Percentiles rank a stretch among this genome's conserved stretches.
Evolutionary conservation across 2,113 vertebrate species (phyloP).

Genomic region (Nanorana parkeri): DNA sequence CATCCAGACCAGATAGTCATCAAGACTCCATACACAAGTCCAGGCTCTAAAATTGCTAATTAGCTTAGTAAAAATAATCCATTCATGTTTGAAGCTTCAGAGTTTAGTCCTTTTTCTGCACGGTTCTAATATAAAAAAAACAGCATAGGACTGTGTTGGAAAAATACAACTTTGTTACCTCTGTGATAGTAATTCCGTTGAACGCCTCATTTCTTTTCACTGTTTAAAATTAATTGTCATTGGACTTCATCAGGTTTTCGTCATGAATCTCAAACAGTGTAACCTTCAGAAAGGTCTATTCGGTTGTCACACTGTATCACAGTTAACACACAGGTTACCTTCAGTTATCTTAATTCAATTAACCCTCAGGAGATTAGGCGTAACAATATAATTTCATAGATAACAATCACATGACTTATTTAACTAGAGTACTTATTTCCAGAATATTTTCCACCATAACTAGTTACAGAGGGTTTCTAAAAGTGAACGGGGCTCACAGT

Average conservation of each 20-base stretch:
- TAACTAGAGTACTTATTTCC: neutral
- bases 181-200: neutral
- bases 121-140: too few relatives aligned
- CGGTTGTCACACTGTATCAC: neutral
- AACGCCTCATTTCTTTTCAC: constrained; percentile 20
- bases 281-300: constrained; percentile 17
- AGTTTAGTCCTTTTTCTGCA: too few relatives aligned
- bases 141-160: too few relatives aligned
- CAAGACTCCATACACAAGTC: too few relatives aligned
- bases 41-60: too few relatives aligned
- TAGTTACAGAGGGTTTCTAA: neutral
- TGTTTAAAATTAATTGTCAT: constrained; percentile 29
- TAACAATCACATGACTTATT: neutral
- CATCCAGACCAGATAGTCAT: too few relatives aligned
- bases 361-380: neutral
- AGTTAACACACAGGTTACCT: neutral
- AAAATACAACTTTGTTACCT: too few relatives aligned
- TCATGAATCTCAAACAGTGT: constrained; percentile 13
- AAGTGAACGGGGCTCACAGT: neutral
- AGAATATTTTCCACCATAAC: neutral
- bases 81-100: too few relatives aligned
- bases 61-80: too few relatives aligned
- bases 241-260: neutral
- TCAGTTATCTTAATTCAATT: constrained; percentile 27
- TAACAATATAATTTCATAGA: constrained; percentile 27